Base-by-base conservation (phyloP, 2,797 vertebrate species). In the Gymnoscopelus braueri region DNA sequence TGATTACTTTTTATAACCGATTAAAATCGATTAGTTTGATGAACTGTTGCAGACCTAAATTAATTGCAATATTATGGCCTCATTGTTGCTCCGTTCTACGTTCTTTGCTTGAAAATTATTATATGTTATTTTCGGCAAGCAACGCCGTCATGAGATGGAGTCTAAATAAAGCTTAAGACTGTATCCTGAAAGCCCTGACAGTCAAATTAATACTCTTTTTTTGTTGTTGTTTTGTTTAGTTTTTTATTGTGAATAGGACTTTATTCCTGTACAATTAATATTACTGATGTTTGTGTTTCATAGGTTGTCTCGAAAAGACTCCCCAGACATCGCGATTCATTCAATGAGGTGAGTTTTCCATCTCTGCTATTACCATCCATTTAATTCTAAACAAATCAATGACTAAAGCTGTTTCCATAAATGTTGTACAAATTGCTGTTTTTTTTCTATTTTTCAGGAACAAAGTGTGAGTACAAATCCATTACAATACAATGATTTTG, bases 381-480 rank as follows among this genome's bases (percentile, higher is more conserved):
- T 23, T 66, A n/a, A 60, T 62, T 44, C 8, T 44, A 44, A 44
- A 1, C 54, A 29, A 55, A 59, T 58, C 0, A 6, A 53, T 24
- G 60, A 60, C 10, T 19, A 8, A 57, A 56, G 19, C 9, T 29
- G 24, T 57, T 66, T 65, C 13, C 51, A 4, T 35, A 32, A 60
- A n/a, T 51, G 6, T 48, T 62, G 9, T 0, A 80, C 26, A 74
- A 23, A 3, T 65, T 50, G 1, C 51, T 58, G 69, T 74, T 79
- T 73, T 48, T 1, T 65, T 60, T 10, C 13, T 26, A 52, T 81
- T 79, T 83, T 81, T 3, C 81, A 94, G 92, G 77, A 65, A 67
- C 9, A 93, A 92, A 91, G 81, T 90, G 92, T 94, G 84, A 93
- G 93, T 93, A 82, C 64, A 24, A 64, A 39, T 10, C 15, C 8